Percentiles rank a stretch among this genome's conserved stretches.
phyloP scores from a whole-genome alignment of 2,113 vertebrate genomes.

The Apus apus region DNA sequence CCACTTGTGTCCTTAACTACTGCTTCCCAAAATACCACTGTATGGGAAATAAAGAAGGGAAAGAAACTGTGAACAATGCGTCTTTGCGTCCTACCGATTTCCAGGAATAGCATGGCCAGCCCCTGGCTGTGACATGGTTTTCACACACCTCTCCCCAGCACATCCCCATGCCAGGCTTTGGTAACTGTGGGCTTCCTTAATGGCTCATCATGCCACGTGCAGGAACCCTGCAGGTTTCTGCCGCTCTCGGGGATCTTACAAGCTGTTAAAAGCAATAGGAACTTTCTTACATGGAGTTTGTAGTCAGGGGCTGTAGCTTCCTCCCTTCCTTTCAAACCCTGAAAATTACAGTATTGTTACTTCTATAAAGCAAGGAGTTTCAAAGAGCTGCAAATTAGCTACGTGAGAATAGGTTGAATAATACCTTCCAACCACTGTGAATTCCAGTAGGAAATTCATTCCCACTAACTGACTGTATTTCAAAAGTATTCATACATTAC shows the following conservation, averaged over 20 bases:
- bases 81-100: not conserved
- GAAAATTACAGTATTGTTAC: conserved; percentile 4
- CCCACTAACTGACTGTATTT: not conserved
- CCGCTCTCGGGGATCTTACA: not conserved
- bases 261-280: not conserved
- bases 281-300: not conserved
- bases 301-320: not conserved
- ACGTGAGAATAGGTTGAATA: not conserved
- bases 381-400: not conserved
- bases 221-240: not conserved
- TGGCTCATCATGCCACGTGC: not conserved
- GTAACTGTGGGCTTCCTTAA: not conserved
- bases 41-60: not conserved
- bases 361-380: not conserved
- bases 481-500: not conserved
- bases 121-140: not conserved
- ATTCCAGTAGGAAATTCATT: conserved; percentile 6
- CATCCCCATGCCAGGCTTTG: not conserved
- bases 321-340: not conserved
- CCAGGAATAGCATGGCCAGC: fast-evolving
- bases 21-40: not conserved
- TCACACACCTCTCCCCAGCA: not conserved
- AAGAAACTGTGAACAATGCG: not conserved
- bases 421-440: not conserved
- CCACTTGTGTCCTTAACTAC: not conserved